Evolutionary conservation across 2,888 invertebrate genomes (phyloP).

Genomic region (Dolichopus griseipennis): DNA sequence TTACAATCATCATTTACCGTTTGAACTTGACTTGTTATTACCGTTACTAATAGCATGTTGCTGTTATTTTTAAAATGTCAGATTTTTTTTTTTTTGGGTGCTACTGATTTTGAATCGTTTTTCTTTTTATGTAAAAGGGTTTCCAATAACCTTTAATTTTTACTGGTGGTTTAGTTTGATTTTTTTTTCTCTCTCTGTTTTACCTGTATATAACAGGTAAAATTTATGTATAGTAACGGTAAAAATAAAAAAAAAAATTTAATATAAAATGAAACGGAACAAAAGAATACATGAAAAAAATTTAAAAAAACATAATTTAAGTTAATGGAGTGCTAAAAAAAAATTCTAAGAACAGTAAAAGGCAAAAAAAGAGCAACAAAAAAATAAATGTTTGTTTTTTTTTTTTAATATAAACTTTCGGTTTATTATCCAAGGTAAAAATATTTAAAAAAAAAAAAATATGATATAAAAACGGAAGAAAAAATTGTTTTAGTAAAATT

Average conservation of each 20-base stretch:
- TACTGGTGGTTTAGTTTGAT: background rate
- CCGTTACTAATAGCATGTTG: background rate
- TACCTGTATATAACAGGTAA: background rate
- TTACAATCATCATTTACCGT: background rate
- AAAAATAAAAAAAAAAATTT: background rate
- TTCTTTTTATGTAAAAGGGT: too few relatives aligned
- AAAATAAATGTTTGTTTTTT: too few relatives aligned
- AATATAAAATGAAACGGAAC: background rate
- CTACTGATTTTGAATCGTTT: too few relatives aligned
- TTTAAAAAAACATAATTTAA: background rate
- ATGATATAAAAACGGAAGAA: too few relatives aligned
- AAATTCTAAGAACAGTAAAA: too few relatives aligned
- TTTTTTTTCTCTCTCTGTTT: background rate
- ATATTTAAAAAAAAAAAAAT: background rate
- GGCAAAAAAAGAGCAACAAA: background rate
- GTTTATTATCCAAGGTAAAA: background rate
- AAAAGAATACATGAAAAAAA: background rate
- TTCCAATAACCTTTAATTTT: too few relatives aligned
- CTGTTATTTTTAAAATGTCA: too few relatives aligned
- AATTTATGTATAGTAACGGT: background rate
- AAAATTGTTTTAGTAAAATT: too few relatives aligned
- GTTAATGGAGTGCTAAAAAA: constrained; percentile 1
- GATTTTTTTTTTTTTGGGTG: too few relatives aligned
- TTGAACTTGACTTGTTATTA: background rate
- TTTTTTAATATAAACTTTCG: background rate